Evolutionary conservation across 2,113 vertebrate species (phyloP).

Genomic region (Petrocephalus microphthalmus): DNA sequence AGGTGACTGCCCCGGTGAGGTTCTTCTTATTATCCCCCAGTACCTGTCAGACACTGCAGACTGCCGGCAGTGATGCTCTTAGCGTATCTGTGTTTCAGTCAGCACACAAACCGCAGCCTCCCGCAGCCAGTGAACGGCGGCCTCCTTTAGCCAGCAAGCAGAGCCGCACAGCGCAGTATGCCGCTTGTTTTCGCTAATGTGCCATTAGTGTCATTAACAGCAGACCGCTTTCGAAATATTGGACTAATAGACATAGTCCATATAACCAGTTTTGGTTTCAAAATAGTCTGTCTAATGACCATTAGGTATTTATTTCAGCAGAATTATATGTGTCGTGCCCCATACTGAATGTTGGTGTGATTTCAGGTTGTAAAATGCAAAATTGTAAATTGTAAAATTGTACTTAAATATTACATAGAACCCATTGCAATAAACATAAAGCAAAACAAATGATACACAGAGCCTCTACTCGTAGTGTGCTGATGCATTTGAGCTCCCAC

Average conservation of each 20-base stretch:
- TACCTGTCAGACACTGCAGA: neutral
- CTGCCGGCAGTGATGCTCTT: neutral
- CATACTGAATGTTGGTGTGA: neutral
- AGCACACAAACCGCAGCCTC: neutral
- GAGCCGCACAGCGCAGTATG: neutral
- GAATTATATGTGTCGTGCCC: neutral
- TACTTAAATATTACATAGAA: too few relatives aligned
- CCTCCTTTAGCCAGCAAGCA: neutral
- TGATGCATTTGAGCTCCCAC: neutral
- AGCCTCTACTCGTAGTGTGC: too few relatives aligned
- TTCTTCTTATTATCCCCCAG: neutral
- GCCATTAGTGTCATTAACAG: neutral
- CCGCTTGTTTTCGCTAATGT: neutral
- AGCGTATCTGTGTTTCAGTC: neutral
- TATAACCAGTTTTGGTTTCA: neutral
- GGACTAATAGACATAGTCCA: neutral
- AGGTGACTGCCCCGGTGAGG: neutral
- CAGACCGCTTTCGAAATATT: neutral
- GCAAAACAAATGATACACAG: too few relatives aligned
- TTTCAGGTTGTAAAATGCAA: neutral
- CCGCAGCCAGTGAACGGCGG: neutral
- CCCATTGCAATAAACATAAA: too few relatives aligned
- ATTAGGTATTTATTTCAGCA: neutral
- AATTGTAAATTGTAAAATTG: too few relatives aligned
- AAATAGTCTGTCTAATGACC: neutral